Conservation (phyloP, 1,140 invertebrate genomes). For the Antheraea pernyi region DNA sequence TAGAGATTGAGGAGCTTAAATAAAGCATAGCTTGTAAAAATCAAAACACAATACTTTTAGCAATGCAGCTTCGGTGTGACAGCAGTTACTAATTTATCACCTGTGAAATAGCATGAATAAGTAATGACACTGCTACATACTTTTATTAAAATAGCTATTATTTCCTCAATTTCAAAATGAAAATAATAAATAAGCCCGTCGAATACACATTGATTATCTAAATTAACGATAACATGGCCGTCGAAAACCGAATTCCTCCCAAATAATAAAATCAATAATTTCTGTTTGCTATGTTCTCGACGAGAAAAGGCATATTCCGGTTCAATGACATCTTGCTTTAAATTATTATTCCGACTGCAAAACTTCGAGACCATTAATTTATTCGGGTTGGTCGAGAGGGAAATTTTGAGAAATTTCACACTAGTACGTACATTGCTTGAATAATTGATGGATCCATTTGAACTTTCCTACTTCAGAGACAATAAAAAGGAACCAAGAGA, state of each 20-base stretch:
- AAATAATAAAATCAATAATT: not conserved
- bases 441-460: conserved; percentile 38
- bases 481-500: not conserved
- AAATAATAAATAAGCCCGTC: too few relatives aligned
- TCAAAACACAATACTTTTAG: too few relatives aligned
- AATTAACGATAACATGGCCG: not conserved
- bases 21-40: too few relatives aligned
- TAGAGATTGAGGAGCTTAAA: too few relatives aligned
- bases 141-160: too few relatives aligned
- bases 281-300: not conserved
- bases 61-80: too few relatives aligned
- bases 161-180: too few relatives aligned
- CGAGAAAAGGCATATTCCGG: not conserved
- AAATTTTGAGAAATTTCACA: conserved; percentile 43
- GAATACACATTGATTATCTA: not conserved
- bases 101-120: too few relatives aligned
- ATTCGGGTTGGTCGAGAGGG: conserved; percentile 34
- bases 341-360: conserved; percentile 6
- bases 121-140: too few relatives aligned
- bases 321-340: conserved; percentile 2
- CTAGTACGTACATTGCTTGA: conserved; percentile 30
- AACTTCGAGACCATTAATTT: conserved; percentile 25
- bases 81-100: too few relatives aligned
- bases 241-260: not conserved
- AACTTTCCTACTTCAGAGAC: conserved; percentile 46